Conservation (phyloP, 2,888 invertebrate genomes). For the Epinotia demarniana region DNA sequence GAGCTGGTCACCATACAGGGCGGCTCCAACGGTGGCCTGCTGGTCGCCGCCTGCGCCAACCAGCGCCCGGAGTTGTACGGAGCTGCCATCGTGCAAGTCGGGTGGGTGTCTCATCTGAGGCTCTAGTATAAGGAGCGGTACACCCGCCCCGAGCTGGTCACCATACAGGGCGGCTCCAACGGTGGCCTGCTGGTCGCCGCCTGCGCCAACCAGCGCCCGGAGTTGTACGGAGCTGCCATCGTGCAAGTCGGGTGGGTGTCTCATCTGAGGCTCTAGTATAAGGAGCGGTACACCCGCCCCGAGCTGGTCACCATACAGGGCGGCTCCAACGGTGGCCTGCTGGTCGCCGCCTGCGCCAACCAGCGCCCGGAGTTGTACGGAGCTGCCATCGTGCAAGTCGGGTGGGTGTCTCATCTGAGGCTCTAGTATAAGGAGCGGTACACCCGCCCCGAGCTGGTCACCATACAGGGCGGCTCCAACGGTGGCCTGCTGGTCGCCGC, state of each 20-base stretch:
- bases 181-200: slow-evolving; percentile 98
- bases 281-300: slow-evolving; percentile 90
- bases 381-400: slow-evolving; percentile 96
- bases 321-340: slow-evolving; percentile 97
- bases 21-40: slow-evolving; percentile 97
- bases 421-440: slow-evolving; percentile 91
- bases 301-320: slow-evolving; percentile 94
- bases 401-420: no score
- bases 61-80: slow-evolving; percentile 98
- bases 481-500: slow-evolving; percentile 98
- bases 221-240: slow-evolving; percentile 96
- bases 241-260: slow-evolving; percentile 98
- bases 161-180: slow-evolving; percentile 98
- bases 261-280: no score
- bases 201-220: slow-evolving; percentile 97
- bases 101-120: no score
- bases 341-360: slow-evolving; percentile 97
- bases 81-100: slow-evolving; percentile 96
- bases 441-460: slow-evolving; percentile 89
- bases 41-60: slow-evolving; percentile 97
- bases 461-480: slow-evolving; percentile 98
- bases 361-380: slow-evolving; percentile 98
- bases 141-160: slow-evolving; percentile 89
- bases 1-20: slow-evolving; percentile 94
- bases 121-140: slow-evolving; percentile 91